Evolutionary conservation across 2,888 invertebrate genomes (phyloP).

Genomic region (Nemotelus nigrinus): DNA sequence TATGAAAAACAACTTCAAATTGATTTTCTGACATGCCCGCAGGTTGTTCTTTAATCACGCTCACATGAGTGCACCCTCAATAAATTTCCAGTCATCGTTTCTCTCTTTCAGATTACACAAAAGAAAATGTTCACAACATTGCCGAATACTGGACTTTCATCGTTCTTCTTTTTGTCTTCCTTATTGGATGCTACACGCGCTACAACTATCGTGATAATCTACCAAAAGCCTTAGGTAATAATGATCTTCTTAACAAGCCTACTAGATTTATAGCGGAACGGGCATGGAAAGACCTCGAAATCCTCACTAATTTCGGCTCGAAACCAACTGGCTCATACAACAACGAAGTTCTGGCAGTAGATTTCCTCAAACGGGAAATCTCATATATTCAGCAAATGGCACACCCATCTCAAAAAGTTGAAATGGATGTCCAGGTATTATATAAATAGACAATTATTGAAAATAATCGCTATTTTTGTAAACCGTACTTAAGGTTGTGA

Average conservation of each 20-base stretch:
- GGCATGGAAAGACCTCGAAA: constrained; percentile 73
- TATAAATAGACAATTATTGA: not conserved
- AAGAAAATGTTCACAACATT: constrained; percentile 58
- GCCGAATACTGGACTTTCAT: constrained; percentile 56
- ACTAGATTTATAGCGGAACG: constrained; percentile 71
- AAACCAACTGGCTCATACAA: constrained; percentile 79
- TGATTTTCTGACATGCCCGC: no score
- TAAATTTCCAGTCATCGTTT: not conserved
- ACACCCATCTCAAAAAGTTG: constrained; percentile 68
- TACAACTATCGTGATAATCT: constrained; percentile 56
- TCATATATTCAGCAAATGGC: constrained; percentile 67
- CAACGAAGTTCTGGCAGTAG: constrained; percentile 79
- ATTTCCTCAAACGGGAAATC: constrained; percentile 70
- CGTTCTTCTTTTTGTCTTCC: constrained; percentile 52
- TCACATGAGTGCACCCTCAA: no score
- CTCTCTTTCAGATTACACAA: constrained; percentile 54
- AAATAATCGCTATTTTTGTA: not conserved
- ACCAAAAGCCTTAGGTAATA: constrained; percentile 55
- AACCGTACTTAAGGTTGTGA: constrained; percentile 61
- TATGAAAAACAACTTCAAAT: no score
- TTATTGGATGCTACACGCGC: constrained; percentile 54
- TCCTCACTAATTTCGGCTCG: constrained; percentile 71
- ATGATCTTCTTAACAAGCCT: constrained; percentile 55
- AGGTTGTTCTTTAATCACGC: no score
- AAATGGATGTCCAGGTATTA: constrained; percentile 72